Percentiles rank a stretch among this genome's conserved stretches.
phyloP scores from a whole-genome alignment of 1,140 invertebrate species.

The Drosophila sproati region DNA sequence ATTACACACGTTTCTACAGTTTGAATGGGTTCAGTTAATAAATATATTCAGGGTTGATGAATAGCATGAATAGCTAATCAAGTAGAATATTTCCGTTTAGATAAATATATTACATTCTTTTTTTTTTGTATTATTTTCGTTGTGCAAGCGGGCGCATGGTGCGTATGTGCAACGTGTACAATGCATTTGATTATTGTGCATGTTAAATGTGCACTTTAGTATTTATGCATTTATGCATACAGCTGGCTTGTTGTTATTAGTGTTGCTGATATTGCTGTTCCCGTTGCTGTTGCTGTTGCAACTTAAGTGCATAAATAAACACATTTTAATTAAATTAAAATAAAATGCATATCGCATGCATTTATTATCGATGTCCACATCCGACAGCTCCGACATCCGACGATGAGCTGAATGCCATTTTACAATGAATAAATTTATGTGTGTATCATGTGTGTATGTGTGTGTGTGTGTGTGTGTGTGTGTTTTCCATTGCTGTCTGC shows the following conservation, averaged over 20 bases:
- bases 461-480: slow-evolving; percentile 8
- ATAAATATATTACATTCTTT: not conserved
- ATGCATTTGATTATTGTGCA: slow-evolving; percentile 34
- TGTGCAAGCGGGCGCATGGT: slow-evolving; percentile 4
- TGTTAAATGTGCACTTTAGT: slow-evolving; percentile 48
- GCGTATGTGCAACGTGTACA: slow-evolving; percentile 47
- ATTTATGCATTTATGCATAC: slow-evolving; percentile 43
- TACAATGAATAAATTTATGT: slow-evolving; percentile 67
- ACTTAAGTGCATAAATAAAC: slow-evolving; percentile 60
- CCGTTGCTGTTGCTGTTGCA: slow-evolving; percentile 26
- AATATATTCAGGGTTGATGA: not conserved
- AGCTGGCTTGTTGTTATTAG: slow-evolving; percentile 14
- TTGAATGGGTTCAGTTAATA: too few relatives aligned
- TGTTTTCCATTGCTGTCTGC: slow-evolving; percentile 13
- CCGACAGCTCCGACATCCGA: slow-evolving; percentile 36
- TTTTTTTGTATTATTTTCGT: not conserved
- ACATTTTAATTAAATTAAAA: slow-evolving; percentile 61
- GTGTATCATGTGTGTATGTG: slow-evolving; percentile 46
- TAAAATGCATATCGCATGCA: slow-evolving; percentile 59
- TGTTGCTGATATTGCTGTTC: not conserved
- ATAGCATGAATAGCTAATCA: too few relatives aligned
- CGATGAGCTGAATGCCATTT: slow-evolving; percentile 40
- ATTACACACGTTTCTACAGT: too few relatives aligned
- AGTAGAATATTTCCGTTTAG: not conserved
- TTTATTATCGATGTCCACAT: slow-evolving; percentile 63